phyloP scores from a whole-genome alignment of 1,140 invertebrate species.

The Platyscapa corneri region DNA sequence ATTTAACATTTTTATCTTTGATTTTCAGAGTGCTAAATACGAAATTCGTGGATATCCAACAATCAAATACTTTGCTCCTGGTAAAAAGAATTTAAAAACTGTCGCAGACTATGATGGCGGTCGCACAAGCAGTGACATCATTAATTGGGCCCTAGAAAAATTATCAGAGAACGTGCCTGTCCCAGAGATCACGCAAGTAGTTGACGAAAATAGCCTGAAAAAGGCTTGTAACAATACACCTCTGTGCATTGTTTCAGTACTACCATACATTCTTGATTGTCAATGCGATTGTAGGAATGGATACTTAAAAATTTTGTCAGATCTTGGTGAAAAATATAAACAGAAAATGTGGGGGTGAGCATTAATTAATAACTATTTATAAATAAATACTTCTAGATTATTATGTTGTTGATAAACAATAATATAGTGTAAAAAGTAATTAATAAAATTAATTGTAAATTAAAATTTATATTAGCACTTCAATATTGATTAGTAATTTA shows the following conservation, averaged over 20 bases:
- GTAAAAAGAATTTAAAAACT: slow-evolving; percentile 83
- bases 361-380: background rate
- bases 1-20: background rate
- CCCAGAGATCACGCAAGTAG: slow-evolving; percentile 87
- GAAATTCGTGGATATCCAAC: slow-evolving; percentile 96
- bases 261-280: slow-evolving; percentile 98
- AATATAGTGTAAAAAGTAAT: background rate
- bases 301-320: slow-evolving; percentile 86
- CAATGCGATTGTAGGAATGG: slow-evolving; percentile 94
- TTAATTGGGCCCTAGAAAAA: slow-evolving; percentile 92
- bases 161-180: slow-evolving; percentile 89
- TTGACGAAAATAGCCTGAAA: slow-evolving; percentile 80
- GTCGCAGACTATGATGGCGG: slow-evolving; percentile 91
- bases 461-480: background rate
- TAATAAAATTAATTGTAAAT: background rate
- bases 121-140: slow-evolving; percentile 92
- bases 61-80: slow-evolving; percentile 94
- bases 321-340: slow-evolving; percentile 94
- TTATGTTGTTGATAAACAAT: no score
- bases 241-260: slow-evolving; percentile 93
- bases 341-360: slow-evolving; percentile 96
- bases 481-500: background rate
- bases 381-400: no score
- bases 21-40: slow-evolving; percentile 79
- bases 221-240: slow-evolving; percentile 88